A percentile compares a stretch with the other conserved stretches of the same genome.
phyloP scores from a whole-genome alignment of 2,113 vertebrate genomes.

The Chamaetylas fuelleborni region DNA sequence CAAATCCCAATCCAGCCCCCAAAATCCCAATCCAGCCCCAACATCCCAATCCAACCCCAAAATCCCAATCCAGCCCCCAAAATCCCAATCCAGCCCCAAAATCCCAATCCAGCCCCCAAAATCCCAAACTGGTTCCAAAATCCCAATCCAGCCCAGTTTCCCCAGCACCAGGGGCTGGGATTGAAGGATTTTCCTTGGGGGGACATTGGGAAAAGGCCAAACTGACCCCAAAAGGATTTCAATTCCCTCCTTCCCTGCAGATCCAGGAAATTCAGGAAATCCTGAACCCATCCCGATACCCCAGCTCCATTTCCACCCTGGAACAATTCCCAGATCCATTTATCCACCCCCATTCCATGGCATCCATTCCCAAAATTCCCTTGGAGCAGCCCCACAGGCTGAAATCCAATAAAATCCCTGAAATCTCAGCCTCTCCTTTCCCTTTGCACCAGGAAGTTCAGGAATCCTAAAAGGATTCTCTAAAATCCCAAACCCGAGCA shows the following conservation, averaged over 20 bases:
- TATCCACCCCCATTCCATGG: neutral
- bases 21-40: neutral
- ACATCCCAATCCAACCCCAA: no score
- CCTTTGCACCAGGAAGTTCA: neutral
- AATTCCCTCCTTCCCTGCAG: neutral
- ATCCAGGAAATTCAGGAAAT: neutral
- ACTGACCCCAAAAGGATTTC: neutral
- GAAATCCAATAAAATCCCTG: neutral
- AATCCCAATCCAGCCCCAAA: no score
- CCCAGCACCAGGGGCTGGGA: fast-evolving
- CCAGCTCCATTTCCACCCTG: neutral
- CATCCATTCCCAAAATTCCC: neutral
- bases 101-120: no score
- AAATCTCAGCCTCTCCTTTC: neutral
- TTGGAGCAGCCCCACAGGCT: neutral
- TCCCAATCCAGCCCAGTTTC: neutral
- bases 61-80: neutral
- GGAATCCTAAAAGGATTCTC: neutral
- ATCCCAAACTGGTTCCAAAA: no score
- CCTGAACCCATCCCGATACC: neutral
- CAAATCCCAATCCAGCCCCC: neutral
- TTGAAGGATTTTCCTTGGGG: neutral
- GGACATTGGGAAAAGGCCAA: neutral
- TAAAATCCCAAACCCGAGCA: neutral
- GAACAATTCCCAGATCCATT: neutral